Conservation (phyloP, 2,113 vertebrate species). For the Mellivora capensis region DNA sequence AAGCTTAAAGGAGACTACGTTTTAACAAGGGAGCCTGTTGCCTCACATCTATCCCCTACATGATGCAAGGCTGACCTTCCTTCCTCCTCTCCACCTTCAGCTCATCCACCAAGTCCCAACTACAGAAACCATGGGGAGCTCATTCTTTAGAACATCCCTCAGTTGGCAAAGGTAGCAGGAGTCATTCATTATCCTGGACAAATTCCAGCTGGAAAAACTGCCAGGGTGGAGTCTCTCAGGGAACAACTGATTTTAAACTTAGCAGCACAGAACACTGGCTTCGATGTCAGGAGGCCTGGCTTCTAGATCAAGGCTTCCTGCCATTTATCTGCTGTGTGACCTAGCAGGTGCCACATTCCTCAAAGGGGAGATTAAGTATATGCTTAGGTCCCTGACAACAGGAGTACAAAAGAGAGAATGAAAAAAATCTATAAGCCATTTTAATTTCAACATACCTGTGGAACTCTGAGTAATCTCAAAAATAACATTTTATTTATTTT, state of each 20-base stretch:
- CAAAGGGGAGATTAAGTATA: neutral
- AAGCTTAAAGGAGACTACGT: conserved; percentile 1
- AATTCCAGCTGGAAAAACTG: conserved; percentile 32
- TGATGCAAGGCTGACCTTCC: neutral
- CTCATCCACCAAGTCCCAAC: neutral
- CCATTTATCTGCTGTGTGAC: neutral
- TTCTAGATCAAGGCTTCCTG: neutral
- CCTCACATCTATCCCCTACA: neutral
- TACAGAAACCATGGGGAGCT: neutral
- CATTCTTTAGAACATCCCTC: conserved; percentile 30
- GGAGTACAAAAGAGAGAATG: neutral
- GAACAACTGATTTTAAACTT: conserved; percentile 43
- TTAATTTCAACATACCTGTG: conserved; percentile 29
- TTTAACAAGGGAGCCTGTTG: neutral
- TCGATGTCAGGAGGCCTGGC: neutral
- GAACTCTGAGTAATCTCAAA: neutral
- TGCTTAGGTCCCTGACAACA: neutral
- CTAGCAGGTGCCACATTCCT: neutral
- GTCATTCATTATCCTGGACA: neutral
- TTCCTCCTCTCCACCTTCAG: neutral
- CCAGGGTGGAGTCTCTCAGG: neutral
- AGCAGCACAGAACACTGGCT: neutral
- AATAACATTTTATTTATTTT: neutral
- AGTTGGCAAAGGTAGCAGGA: neutral
- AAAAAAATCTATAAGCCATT: conserved; percentile 17